Evolutionary conservation across 2,797 vertebrate genomes (phyloP), one percentile per base, ranked within the genome.

Genomic region (Hyperoplus immaculatus): DNA sequence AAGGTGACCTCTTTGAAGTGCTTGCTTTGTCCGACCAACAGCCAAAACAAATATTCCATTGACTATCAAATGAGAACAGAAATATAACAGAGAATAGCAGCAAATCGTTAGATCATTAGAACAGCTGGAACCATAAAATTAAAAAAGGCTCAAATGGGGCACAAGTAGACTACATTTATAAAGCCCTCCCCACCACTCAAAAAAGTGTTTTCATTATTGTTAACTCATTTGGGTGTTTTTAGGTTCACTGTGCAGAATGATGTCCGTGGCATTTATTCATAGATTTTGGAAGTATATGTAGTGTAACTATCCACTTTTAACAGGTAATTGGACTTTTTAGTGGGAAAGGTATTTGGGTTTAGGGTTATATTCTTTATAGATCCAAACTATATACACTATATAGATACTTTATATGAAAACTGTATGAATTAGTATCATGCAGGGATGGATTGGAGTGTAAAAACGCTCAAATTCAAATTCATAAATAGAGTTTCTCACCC

Each of bases 401-500:
- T 45, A 45, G 43, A 45, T 45, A 6, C 43, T 29, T 3, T 29
- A 47, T 39, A 45, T 53, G n/a, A 60, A 55, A 21, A n/a, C 1
- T 6, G 2, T n/a, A 42, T 6, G 6, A 72, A 36, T 67, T 18
- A 12, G 60, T 21, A 39, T 65, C 39, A 53, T 46, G 66, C 63
- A 58, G 41, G 14, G 57, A 63, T 69, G 60, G 18, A 77, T 54
- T 12, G 45, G 29, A 53, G 67, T 45, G 53, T 70, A 54, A 84
- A 85, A 43, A 62, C 65, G 42, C 8, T 15, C 53, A 60, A 61
- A 80, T 50, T 58, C 55, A 82, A 68, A 64, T 63, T 41, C 45
- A 70, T 66, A 62, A 71, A 87, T 16, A 42, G 69, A 81, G 53
- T 53, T 68, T 74, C 74, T 69, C 76, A 13, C 15, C 50, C 61